phyloP scores from a whole-genome alignment of 2,888 invertebrate genomes.

The Clunio marinus region DNA sequence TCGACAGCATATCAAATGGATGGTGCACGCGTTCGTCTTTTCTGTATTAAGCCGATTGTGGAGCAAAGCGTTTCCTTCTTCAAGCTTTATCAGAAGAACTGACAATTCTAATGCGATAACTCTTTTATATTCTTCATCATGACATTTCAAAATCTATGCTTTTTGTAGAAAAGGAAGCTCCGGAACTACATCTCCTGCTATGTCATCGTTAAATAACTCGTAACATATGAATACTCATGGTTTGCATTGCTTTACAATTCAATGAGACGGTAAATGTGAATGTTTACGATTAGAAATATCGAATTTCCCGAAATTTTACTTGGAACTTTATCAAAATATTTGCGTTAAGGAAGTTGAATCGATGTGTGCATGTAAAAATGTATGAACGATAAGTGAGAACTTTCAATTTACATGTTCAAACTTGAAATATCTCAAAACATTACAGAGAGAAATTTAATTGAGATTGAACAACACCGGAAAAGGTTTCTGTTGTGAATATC shows the following conservation, averaged over 20 bases:
- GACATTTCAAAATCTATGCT: neutral
- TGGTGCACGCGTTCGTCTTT: neutral
- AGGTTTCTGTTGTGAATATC: too few species aligned
- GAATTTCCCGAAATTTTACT: too few species aligned
- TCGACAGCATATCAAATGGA: conserved; percentile 26
- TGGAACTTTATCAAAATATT: too few species aligned
- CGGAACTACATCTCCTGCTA: conserved; percentile 3
- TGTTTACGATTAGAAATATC: conserved; percentile 21
- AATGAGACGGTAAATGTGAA: neutral
- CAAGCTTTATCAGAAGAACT: neutral
- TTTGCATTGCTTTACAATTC: too few species aligned
- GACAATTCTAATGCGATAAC: neutral
- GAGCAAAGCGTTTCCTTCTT: neutral
- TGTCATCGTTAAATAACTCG: conserved; percentile 9
- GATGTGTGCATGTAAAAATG: too few species aligned
- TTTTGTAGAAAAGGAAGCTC: conserved; percentile 7
- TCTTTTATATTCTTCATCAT: neutral
- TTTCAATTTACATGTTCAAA: too few species aligned
- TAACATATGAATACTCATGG: too few species aligned
- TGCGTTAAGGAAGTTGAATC: too few species aligned
- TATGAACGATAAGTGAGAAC: too few species aligned
- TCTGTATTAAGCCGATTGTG: neutral
- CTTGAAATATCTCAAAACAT: too few species aligned
- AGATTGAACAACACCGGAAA: too few species aligned
- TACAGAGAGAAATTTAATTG: too few species aligned